Percentiles rank a stretch among this genome's conserved stretches.
Conservation (phyloP, 2,888 invertebrate genomes). For the Bembecia ichneumoniformis region DNA sequence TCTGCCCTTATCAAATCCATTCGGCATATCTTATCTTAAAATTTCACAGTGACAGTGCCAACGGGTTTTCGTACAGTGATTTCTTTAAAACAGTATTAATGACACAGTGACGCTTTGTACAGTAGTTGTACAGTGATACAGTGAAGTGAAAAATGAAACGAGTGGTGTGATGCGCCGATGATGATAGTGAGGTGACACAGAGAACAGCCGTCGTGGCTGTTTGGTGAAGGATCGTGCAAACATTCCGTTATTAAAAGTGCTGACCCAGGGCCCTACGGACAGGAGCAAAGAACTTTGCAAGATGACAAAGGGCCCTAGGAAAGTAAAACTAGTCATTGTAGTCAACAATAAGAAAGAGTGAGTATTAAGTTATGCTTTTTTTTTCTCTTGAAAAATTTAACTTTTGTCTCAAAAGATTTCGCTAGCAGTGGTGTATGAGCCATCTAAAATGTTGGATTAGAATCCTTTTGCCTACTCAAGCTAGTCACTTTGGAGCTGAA, state of each 20-base stretch:
- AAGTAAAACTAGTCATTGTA: constrained; percentile 73
- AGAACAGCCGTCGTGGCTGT: constrained; percentile 42
- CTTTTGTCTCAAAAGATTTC: too few relatives aligned
- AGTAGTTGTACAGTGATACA: constrained; percentile 21
- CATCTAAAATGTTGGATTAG: too few relatives aligned
- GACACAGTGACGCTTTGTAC: too few relatives aligned
- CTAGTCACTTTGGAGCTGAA: too few relatives aligned
- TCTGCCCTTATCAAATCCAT: too few relatives aligned
- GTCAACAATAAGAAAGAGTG: constrained; percentile 73
- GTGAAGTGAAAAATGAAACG: neutral
- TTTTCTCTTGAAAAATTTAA: too few relatives aligned
- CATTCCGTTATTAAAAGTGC: constrained; percentile 68
- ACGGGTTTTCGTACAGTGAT: constrained; percentile 25
- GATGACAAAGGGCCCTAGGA: constrained; percentile 74
- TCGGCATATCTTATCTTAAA: constrained; percentile 5
- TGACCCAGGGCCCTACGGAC: constrained; percentile 64
- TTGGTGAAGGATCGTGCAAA: constrained; percentile 40
- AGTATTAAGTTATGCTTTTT: constrained; percentile 29
- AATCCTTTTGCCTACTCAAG: too few relatives aligned
- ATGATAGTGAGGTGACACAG: constrained; percentile 57
- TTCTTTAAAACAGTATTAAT: neutral
- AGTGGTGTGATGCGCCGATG: constrained; percentile 35
- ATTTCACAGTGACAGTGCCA: constrained; percentile 28
- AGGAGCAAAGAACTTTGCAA: constrained; percentile 62
- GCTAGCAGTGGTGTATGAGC: too few relatives aligned